Evolutionary conservation across 2,797 vertebrate species (phyloP), one percentile per base, ranked within the genome.

Genomic region (Fratercula arctica): DNA sequence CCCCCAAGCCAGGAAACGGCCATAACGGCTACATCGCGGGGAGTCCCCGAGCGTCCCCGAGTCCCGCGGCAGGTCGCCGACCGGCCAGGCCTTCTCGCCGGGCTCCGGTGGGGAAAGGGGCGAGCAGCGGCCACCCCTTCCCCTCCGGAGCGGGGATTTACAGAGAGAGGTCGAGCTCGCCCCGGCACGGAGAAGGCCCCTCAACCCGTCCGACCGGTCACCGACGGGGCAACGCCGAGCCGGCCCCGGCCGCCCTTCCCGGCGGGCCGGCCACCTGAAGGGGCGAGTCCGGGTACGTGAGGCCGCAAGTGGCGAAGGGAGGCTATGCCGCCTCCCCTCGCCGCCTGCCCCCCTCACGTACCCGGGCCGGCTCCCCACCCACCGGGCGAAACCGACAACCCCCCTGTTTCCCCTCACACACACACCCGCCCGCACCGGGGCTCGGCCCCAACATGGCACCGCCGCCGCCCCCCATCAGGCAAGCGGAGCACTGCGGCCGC

Each of bases 51-150:
- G 56, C 8, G 33, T 20, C 33, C 61, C 39, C 61, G 1, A 0
- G 57, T 19, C 53, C 63, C 4, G 0, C 24, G 0, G 43, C 60
- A 33, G 43, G 0, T 43, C 31, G 37, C 51, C 1, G 43, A 39
- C 74, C 24, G 11, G 53, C 74, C 67, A 3, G 33, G 70, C 46
- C 61, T 46, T 48, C 63, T 1, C 0, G 15, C 33, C 26, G 56
- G 51, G 19, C 73, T 20, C 23, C 35, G 25, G 23, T 10, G 13
- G 39, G 20, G 7, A 45, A 45, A 25, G 12, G 12, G 13, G 11
- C 29, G 56, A 50, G 54, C 84, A 83, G 35, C 28, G 41, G 59
- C 63, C 66, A 21, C n/a, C 16, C 12, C 39, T 5, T 25, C 20
- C 68, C 63, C 45, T 45, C 8, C 9, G 18, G 15, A 57, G 51